Evolutionary conservation across 2,113 vertebrate genomes (phyloP), one percentile per base, ranked within the genome.

Genomic region (Rhinoderma darwinii): DNA sequence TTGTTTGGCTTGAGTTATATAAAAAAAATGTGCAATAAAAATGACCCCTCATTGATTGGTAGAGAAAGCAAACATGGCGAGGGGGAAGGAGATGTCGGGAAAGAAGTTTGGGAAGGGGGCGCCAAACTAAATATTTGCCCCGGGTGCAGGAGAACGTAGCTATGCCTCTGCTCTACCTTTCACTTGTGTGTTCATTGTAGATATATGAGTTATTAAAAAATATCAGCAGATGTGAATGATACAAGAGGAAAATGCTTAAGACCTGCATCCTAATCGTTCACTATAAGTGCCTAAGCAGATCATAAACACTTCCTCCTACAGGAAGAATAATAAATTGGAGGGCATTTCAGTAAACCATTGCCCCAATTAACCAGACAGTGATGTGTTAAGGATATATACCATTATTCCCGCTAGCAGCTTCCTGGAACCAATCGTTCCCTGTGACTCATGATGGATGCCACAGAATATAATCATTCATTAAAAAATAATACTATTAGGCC

Each of bases 301-400:
- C 43, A 27, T 47, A 56, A 80, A 80, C 9, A 11, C 20, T 59
- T n/a, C 11, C 35, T 54, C 1, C 27, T 43, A 59, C 78, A 63
- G 37, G 54, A 81, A 63, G n/a, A 22, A 43, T 35, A 27, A 43
- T 63, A 43, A 61, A 43, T 41, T 41, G 6, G 78, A 77, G n/a
- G 74, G 7, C 9, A 50, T 50, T 27, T 77, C 14, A 77, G 10
- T 50, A 27, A 76, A n/a, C 14, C 17, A 76, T n/a, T n/a, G 12
- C 51, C 27, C 43, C 27, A 78, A 78, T 78, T 51, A 78, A 6
- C 35, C 70, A 41, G 70, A 41, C 77, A 61, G 35, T 80, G 51
- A 59, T n/a, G 3, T 14, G 41, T 39, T 80, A 7, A 39, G 32
- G 1, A 39, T 32, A 61, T n/a, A 77, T 50, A 51, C 17, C 22